Evolutionary conservation across 2,888 invertebrate genomes (phyloP).

Genomic region (Cephus sareptanus): DNA sequence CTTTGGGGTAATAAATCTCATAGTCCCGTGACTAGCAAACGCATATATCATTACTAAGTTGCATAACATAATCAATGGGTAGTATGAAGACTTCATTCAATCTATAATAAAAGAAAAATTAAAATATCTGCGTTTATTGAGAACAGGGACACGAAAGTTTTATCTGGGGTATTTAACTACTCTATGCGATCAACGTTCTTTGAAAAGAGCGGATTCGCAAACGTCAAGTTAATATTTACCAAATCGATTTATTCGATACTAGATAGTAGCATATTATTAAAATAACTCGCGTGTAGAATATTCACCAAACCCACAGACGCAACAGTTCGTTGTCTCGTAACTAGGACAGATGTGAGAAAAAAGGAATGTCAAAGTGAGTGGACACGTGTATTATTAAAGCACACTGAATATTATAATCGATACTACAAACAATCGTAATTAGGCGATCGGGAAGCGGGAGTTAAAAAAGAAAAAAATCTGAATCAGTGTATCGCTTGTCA

Average conservation of each 20-base stretch:
- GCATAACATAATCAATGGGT: no score
- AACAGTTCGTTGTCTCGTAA: neutral
- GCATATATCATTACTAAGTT: no score
- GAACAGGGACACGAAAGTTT: no score
- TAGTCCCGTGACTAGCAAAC: no score
- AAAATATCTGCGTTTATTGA: no score
- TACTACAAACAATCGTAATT: neutral
- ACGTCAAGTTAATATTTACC: neutral
- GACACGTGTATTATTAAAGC: neutral
- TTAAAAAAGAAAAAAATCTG: neutral
- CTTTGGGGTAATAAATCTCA: no score
- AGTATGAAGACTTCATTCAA: no score
- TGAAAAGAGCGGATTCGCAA: no score
- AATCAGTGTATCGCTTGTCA: neutral
- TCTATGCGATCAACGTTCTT: no score
- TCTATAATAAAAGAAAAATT: no score
- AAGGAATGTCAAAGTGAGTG: neutral
- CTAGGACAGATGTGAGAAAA: neutral
- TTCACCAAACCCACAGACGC: neutral
- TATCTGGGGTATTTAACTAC: no score
- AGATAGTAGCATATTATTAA: neutral
- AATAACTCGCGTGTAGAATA: neutral
- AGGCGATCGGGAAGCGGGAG: neutral
- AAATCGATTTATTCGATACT: neutral
- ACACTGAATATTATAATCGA: neutral